These are phyloP conservation scores for Eubasilissa splendida DNA, from an alignment of 2,888 invertebrate species.

Conservation along the genomic window DNA sequence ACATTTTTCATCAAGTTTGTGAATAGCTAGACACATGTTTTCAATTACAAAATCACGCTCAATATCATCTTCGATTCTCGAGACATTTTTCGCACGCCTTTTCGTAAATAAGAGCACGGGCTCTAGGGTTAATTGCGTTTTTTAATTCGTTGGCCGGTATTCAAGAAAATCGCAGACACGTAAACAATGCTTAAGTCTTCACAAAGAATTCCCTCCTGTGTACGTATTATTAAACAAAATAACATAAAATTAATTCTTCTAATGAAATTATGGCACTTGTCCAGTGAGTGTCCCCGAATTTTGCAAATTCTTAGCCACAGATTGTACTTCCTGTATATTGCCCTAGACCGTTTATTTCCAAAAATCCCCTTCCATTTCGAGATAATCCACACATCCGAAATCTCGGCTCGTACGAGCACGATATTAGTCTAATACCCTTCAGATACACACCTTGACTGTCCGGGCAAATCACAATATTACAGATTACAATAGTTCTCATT, in stretches of 20 bases:
- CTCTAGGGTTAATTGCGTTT: too few species aligned
- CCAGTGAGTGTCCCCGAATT: neutral
- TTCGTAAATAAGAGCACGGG: too few species aligned
- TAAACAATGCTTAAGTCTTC: constrained; percentile 22
- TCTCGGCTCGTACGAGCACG: too few species aligned
- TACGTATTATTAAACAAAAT: constrained; percentile 6
- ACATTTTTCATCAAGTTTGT: neutral
- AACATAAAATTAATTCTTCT: constrained; percentile 24
- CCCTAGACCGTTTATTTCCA: neutral
- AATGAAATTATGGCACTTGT: constrained; percentile 18
- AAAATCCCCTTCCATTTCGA: neutral
- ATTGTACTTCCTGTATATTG: neutral
- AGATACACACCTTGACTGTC: too few species aligned
- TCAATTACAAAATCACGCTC: neutral
- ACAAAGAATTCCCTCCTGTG: neutral
- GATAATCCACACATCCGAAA: too few species aligned
- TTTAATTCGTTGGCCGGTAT: constrained; percentile 11
- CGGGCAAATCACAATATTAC: too few species aligned
- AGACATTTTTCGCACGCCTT: neutral
- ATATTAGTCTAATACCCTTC: too few species aligned
- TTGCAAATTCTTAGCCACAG: neutral
- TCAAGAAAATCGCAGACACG: constrained; percentile 33
- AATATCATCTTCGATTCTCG: neutral
- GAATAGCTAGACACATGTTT: neutral
- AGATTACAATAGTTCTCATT: too few species aligned